Conservation (phyloP, 2,888 invertebrate genomes). For the Digitonthophagus gazella region DNA sequence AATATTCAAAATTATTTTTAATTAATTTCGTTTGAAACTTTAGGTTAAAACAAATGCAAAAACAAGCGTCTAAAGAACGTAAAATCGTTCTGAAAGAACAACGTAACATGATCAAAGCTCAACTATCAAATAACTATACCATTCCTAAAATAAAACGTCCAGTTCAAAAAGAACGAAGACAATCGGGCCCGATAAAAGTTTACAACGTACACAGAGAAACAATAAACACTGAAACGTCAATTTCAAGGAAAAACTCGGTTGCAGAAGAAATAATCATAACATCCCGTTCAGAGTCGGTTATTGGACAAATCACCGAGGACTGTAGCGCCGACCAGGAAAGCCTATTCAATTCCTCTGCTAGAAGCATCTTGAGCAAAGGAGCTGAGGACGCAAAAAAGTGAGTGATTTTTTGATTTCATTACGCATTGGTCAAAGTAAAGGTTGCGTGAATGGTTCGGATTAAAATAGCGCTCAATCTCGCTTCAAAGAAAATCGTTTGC, state of each 20-base stretch:
- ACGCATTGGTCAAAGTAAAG: not conserved
- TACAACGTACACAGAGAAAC: constrained; percentile 50
- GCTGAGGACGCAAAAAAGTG: constrained; percentile 39
- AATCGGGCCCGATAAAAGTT: constrained; percentile 56
- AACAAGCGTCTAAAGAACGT: constrained; percentile 56
- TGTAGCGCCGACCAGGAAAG: constrained; percentile 18
- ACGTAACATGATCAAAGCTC: constrained; percentile 55
- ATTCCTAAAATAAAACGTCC: constrained; percentile 52
- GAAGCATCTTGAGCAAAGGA: constrained; percentile 22
- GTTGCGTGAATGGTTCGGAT: not conserved
- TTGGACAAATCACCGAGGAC: constrained; percentile 34
- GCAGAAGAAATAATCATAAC: constrained; percentile 43
- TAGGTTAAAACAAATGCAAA: constrained; percentile 56
- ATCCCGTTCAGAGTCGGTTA: constrained; percentile 37
- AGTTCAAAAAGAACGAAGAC: constrained; percentile 45
- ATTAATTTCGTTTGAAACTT: constrained; percentile 3
- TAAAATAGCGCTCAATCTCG: not conserved
- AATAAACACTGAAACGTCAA: constrained; percentile 43
- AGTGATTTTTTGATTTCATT: constrained; percentile 8
- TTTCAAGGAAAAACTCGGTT: constrained; percentile 41
- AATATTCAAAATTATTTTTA: not conserved
- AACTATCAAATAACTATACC: constrained; percentile 53
- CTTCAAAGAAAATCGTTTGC: constrained; percentile 3
- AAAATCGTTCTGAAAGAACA: constrained; percentile 56
- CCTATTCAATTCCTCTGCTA: constrained; percentile 20